Conservation (phyloP, 2,797 vertebrate genomes). For the Anomalospiza imberbis region DNA sequence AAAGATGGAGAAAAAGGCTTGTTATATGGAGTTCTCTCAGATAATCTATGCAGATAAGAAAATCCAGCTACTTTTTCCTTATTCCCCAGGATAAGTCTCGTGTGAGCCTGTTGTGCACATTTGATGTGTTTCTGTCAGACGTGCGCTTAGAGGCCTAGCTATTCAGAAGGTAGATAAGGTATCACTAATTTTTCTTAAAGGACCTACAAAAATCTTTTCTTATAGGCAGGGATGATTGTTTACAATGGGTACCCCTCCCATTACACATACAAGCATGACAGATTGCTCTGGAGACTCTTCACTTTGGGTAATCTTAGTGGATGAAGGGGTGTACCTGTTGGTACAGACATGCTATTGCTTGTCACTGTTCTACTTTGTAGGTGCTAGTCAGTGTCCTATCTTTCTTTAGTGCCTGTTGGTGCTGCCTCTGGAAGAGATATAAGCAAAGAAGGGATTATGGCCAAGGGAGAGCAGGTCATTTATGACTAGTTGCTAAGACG, state of each 20-base stretch:
- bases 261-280: neutral
- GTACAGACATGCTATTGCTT: neutral
- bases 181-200: neutral
- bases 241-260: neutral
- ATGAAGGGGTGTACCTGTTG: neutral
- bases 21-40: neutral
- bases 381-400: neutral
- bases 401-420: neutral
- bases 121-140: neutral
- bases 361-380: neutral
- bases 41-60: neutral
- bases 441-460: neutral
- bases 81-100: neutral
- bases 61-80: neutral
- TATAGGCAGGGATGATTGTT: neutral
- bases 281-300: neutral
- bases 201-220: neutral
- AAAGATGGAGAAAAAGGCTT: neutral
- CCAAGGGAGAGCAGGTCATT: neutral
- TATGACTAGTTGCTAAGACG: neutral
- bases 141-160: neutral
- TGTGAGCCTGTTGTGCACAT: neutral
- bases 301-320: neutral
- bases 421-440: neutral
- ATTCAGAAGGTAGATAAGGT: neutral